Conservation (phyloP, 2,113 vertebrate genomes). For the Euleptes europaea region DNA sequence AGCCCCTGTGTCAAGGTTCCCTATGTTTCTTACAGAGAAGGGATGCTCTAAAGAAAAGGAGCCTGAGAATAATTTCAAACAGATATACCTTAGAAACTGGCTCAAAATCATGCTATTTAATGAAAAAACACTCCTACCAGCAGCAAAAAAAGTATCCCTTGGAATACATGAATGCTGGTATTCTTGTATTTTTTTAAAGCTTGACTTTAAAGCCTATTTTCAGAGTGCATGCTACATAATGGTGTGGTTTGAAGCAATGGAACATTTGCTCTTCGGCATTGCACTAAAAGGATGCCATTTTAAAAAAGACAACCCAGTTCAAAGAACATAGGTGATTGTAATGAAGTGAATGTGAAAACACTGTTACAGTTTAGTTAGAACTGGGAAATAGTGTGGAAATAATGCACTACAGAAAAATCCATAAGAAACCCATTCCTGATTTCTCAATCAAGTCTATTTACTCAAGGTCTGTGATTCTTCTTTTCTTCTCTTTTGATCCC, state of each 20-base stretch:
- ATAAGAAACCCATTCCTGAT: not conserved
- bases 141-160: not conserved
- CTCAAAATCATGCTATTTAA: conserved; percentile 56
- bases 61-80: conserved; percentile 67
- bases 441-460: too few relatives aligned
- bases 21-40: conserved; percentile 62
- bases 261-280: conserved; percentile 62
- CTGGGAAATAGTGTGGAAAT: conserved; percentile 54
- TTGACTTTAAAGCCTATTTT: conserved; percentile 61
- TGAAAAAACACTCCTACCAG: conserved; percentile 50
- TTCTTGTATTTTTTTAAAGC: conserved; percentile 27
- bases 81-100: conserved; percentile 47
- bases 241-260: conserved; percentile 63
- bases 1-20: conserved; percentile 41
- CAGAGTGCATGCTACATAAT: conserved; percentile 59
- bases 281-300: conserved; percentile 52
- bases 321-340: conserved; percentile 49
- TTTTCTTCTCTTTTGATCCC: not conserved
- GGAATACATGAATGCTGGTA: too few relatives aligned
- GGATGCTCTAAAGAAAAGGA: conserved; percentile 32
- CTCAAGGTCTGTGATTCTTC: not conserved
- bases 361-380: conserved; percentile 51
- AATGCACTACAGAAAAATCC: conserved; percentile 9
- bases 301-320: conserved; percentile 48
- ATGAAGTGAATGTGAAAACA: conserved; percentile 38